Percentiles rank a stretch among this genome's conserved stretches.
Conservation (phyloP, 2,888 invertebrate genomes). For the Pachliopta kotzebuea region DNA sequence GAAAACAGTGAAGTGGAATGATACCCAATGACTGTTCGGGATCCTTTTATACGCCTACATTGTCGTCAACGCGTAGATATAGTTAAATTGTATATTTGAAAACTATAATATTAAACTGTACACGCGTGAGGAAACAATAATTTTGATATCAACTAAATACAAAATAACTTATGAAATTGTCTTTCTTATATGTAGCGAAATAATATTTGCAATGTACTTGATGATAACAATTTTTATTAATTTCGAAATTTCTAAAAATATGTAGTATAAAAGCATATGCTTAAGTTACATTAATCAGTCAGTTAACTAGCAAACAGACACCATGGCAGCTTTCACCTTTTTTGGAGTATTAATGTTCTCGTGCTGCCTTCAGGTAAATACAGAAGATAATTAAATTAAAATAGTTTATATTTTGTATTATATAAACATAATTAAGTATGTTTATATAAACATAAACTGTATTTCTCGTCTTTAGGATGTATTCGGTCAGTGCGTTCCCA, state of each 20-base stretch:
- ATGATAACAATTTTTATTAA: neutral
- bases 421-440: too few species aligned
- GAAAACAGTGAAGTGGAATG: neutral
- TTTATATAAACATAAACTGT: too few species aligned
- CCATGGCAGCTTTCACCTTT: conserved; percentile 1
- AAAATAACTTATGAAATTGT: neutral
- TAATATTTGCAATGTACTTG: neutral
- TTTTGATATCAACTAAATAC: neutral
- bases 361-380: conserved; percentile 7
- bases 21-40: too few species aligned
- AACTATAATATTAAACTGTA: neutral
- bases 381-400: neutral
- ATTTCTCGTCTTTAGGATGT: neutral
- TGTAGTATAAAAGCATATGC: neutral
- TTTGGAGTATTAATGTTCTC: neutral
- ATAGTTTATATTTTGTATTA: too few species aligned
- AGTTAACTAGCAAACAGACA: neutral
- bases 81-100: too few species aligned
- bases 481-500: conserved; percentile 1
- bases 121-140: neutral
- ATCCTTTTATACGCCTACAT: too few species aligned
- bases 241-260: neutral
- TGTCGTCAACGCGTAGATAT: too few species aligned
- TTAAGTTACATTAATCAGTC: neutral
- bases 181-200: neutral